Conservation (phyloP, 2,113 vertebrate genomes). For the Hepsetus odoe region DNA sequence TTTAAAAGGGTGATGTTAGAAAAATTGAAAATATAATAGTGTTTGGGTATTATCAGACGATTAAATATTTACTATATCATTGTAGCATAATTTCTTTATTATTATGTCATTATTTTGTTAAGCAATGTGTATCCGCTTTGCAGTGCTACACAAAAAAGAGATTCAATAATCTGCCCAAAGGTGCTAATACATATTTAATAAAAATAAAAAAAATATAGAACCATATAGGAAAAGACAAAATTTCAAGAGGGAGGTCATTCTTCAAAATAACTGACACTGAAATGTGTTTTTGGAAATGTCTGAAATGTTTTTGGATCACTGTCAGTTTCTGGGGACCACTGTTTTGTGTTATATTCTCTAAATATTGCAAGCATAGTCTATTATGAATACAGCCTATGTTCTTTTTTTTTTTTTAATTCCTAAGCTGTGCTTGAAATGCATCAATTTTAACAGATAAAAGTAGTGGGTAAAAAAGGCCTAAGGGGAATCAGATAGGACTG, state of each 20-base stretch:
- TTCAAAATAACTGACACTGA: too few relatives aligned
- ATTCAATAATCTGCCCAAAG: background rate
- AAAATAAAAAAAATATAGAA: constrained; percentile 11
- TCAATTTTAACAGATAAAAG: constrained; percentile 37
- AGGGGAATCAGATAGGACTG: constrained; percentile 28
- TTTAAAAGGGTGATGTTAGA: too few relatives aligned
- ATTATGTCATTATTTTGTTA: too few relatives aligned
- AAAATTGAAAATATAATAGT: too few relatives aligned
- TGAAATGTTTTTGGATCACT: background rate
- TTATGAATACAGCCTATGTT: constrained; percentile 41
- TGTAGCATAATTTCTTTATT: too few relatives aligned
- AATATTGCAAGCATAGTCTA: constrained; percentile 26
- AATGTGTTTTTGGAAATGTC: too few relatives aligned
- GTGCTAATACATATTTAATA: background rate
- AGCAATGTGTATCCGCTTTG: background rate
- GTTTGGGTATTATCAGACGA: too few relatives aligned
- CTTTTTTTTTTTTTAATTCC: constrained; percentile 53
- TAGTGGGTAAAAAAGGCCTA: constrained; percentile 23
- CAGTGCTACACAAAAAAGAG: background rate
- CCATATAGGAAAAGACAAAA: too few relatives aligned
- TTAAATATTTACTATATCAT: too few relatives aligned
- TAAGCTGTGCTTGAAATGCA: constrained; percentile 36
- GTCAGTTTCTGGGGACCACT: constrained; percentile 15
- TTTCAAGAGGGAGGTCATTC: too few relatives aligned
- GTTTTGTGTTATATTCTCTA: constrained; percentile 37